These are phyloP conservation scores for Promerops cafer DNA, from an alignment of 2,113 vertebrate species.

Conservation along the genomic window DNA sequence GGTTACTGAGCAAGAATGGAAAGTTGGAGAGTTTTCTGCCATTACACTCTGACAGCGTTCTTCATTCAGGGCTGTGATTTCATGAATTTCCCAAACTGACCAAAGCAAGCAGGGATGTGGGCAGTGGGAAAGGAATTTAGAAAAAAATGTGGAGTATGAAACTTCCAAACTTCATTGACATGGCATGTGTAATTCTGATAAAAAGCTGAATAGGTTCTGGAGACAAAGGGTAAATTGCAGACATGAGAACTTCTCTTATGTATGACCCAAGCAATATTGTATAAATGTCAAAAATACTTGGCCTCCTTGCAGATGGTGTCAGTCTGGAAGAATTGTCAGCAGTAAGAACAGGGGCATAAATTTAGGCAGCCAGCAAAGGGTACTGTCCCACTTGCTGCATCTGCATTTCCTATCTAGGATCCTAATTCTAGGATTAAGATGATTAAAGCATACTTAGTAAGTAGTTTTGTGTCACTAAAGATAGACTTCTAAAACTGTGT, in stretches of 20 bases:
- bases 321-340: not conserved
- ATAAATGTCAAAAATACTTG: not conserved
- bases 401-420: not conserved
- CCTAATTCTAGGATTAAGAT: not conserved
- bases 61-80: not conserved
- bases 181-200: not conserved
- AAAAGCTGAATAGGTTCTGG: not conserved
- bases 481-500: not conserved
- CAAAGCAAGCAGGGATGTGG: not conserved
- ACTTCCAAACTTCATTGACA: not conserved
- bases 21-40: not conserved
- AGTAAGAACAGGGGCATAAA: not conserved
- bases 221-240: not conserved
- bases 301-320: not conserved
- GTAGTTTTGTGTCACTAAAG: not conserved
- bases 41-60: fast-evolving
- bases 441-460: not conserved
- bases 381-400: not conserved
- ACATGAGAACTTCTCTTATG: not conserved
- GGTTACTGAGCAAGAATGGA: not conserved
- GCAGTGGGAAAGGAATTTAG: not conserved
- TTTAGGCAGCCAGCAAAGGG: not conserved
- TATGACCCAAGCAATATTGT: not conserved
- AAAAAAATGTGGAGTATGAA: not conserved
- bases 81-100: not conserved